Base-by-base conservation (phyloP, 53 echinoderm and acorn worm species). In the Temnopleurus reevesii region DNA sequence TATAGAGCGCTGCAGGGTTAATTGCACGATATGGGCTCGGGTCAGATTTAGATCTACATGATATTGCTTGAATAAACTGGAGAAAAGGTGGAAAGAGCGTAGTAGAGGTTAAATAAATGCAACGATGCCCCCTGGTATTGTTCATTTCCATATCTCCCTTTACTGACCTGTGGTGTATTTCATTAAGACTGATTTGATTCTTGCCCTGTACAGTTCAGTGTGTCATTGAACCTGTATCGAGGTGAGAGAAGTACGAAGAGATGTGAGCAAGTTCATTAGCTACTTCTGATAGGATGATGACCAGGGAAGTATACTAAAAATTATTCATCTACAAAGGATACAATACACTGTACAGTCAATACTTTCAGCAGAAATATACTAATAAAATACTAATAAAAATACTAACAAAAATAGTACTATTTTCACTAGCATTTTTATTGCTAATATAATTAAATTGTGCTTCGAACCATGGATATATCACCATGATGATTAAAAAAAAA, bases 31-130 rank as follows among this genome's bases (percentile, higher is more conserved):
- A 41, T 19, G 56, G 71, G 71, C 23, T 31, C 71, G 15, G 71
- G 71, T 71, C 71, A 71, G 71, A 71, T 71, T 41, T 71, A 41
- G 41, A 71, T 71, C 71, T 49, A 47, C 79, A 5, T 79, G 71
- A 79, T 79, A 79, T 79, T 27, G 79, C 30, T 79, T 79, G 49
- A 49, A 79, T 49, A 47, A 49, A 79, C 79, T 47, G 45, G 79
- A 79, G 46, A 47, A 79, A 27, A 46, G 49, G 49, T 46, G 29
- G 46, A 79, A 79, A 79, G 26, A 49, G 49, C 17, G 79, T 17
- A 28, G 79, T 46, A 49, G 46, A 49, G 79, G 79, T 79, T 79
- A 28, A 49, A 79, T 79, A 49, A 79, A 79, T 46, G 79, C 49
- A 49, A 7, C 4, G 26, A 49, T 47, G 79, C 79, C 79, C 49